phyloP scores from a whole-genome alignment of 1,140 invertebrate genomes.

The Gonioctena quinquepunctata region DNA sequence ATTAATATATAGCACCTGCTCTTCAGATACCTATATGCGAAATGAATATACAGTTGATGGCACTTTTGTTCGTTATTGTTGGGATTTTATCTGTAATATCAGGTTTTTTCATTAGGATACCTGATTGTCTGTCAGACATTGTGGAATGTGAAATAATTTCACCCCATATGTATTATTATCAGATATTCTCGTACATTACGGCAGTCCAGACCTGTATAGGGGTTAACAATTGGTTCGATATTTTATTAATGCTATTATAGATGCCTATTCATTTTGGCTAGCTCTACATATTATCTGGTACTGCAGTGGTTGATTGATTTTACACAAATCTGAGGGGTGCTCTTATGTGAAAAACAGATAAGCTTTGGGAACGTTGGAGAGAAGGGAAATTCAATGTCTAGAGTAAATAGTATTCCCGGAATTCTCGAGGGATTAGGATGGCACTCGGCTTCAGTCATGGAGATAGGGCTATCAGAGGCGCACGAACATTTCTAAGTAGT shows the following conservation, averaged over 20 bases:
- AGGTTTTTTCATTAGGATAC: too few relatives aligned
- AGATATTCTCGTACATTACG: too few relatives aligned
- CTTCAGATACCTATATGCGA: too few relatives aligned
- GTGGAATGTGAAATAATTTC: too few relatives aligned
- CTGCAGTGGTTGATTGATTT: slow-evolving; percentile 17
- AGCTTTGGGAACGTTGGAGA: slow-evolving; percentile 6
- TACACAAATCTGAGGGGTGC: slow-evolving; percentile 20
- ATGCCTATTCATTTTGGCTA: background rate
- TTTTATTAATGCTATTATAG: slow-evolving; percentile 10
- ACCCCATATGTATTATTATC: too few relatives aligned
- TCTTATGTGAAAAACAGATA: slow-evolving; percentile 27
- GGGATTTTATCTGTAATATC: too few relatives aligned
- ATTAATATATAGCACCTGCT: too few relatives aligned
- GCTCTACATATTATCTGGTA: slow-evolving; percentile 14
- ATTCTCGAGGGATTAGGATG: slow-evolving; percentile 23
- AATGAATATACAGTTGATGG: too few relatives aligned
- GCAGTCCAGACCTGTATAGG: too few relatives aligned
- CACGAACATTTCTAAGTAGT: slow-evolving; percentile 3
- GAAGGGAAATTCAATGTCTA: slow-evolving; percentile 27
- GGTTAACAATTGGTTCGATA: slow-evolving; percentile 11
- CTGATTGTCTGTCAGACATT: too few relatives aligned
- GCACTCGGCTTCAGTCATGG: slow-evolving; percentile 23
- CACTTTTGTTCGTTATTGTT: too few relatives aligned
- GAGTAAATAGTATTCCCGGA: slow-evolving; percentile 25
- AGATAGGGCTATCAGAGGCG: slow-evolving; percentile 13